These are phyloP conservation scores for Kuschelorhynchus macadamiae DNA, from an alignment of 2,888 invertebrate genomes.

Conservation along the genomic window DNA sequence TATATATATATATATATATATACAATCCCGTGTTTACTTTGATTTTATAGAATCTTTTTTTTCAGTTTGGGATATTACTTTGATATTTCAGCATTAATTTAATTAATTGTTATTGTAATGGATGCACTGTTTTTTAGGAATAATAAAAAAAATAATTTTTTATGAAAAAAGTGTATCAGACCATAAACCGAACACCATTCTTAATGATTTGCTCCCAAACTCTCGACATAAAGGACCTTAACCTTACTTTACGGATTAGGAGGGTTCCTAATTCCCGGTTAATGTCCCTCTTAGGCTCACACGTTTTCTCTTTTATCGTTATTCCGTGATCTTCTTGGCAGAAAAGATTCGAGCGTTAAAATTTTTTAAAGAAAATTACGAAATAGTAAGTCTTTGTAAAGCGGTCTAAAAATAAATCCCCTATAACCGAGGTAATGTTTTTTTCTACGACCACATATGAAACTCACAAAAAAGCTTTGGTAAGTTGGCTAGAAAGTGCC, in stretches of 20 bases:
- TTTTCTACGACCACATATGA: neutral
- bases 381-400: constrained; percentile 4
- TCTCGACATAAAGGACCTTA: constrained; percentile 31
- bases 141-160: no score
- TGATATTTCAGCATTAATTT: no score
- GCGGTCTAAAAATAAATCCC: no score
- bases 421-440: no score
- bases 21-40: no score
- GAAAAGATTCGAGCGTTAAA: no score
- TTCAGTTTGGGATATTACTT: no score
- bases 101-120: no score
- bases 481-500: neutral
- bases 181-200: constrained; percentile 24
- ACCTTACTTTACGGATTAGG: constrained; percentile 39
- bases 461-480: neutral
- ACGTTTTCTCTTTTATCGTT: constrained; percentile 41
- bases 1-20: no score
- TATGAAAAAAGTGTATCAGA: constrained; percentile 28
- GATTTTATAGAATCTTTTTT: no score
- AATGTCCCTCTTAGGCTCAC: constrained; percentile 43
- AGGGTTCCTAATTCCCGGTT: constrained; percentile 41
- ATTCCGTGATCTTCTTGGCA: constrained; percentile 19
- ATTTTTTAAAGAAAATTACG: neutral
- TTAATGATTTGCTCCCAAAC: constrained; percentile 31
- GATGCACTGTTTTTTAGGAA: no score